Base-by-base conservation (phyloP, 1,140 invertebrate species). In the Conus ventricosus region DNA sequence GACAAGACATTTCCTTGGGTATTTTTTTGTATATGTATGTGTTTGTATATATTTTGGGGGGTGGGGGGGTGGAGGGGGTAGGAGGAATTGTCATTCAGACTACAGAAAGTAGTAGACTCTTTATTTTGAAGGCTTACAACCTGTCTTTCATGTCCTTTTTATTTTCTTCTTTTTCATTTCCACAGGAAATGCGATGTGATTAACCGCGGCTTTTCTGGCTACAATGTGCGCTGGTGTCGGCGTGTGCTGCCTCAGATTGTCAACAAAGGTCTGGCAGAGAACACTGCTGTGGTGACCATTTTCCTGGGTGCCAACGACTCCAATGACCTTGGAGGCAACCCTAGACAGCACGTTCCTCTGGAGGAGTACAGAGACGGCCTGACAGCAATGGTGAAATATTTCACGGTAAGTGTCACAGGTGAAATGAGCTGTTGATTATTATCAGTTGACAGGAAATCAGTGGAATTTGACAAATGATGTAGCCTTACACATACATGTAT, bases 281-380 rank as follows among this genome's bases (percentile, higher is more conserved):
- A 93, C n/a, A 90, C 94, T 27, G 91, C 90, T 39, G 92, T 92
- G 82, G 91, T 95, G 60, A 93, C 94, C 6, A 93, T 96, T 57
- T 93, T 95, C 86, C 90, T 96, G 8, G 95, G 95, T 17, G 93
- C 95, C 39, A 96, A 96, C 91, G 95, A 96, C 90, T 93, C 93
- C n/a, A 92, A 89, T n/a, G 90, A 91, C 54, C 71, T 82, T 27
- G 90, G 91, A 39, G 27, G 91, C 2, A 93, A 93, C 86, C 87
- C 90, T 63, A 83, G 88, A 76, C 95, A 95, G 80, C 94, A 95
- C 92, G 95, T 95, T 11, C 93, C 95, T 13, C n/a, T 95, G 15
- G 88, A 93, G 17, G 94, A 95, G 89, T 96, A 93, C 88, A 84
- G 88, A 80, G 83, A 93, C 27, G 93, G 95, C 85, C 83, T 95